Evolutionary conservation across 2,888 invertebrate genomes (phyloP).

Genomic region (Cantharis flavilabris): DNA sequence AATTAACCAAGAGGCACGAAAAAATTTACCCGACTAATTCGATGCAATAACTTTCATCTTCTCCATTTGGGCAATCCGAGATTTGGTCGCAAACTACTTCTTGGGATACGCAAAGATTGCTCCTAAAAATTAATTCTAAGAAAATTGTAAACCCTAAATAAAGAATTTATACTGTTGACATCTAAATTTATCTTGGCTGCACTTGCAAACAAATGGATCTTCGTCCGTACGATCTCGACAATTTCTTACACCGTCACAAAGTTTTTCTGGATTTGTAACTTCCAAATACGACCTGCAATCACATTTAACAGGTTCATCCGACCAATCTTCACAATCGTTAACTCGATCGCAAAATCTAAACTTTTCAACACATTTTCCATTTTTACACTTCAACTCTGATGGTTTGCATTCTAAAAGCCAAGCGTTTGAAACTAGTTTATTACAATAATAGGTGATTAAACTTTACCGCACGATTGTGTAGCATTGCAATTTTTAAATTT

Average conservation of each 20-base stretch:
- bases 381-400: constrained; percentile 69
- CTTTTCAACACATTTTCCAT: constrained; percentile 71
- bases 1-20: constrained; percentile 32
- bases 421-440: background rate
- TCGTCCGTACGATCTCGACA: constrained; percentile 81
- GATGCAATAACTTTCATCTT: constrained; percentile 72
- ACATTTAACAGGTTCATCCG: constrained; percentile 71
- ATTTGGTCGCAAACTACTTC: constrained; percentile 81
- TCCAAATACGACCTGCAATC: constrained; percentile 70
- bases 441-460: background rate
- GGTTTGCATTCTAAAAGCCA: constrained; percentile 64
- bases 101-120: constrained; percentile 66
- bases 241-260: constrained; percentile 79
- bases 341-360: constrained; percentile 69
- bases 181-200: constrained; percentile 58
- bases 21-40: constrained; percentile 49
- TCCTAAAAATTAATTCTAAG: constrained; percentile 40
- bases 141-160: background rate
- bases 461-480: constrained; percentile 41
- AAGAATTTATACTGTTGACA: constrained; percentile 58
- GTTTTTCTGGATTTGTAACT: constrained; percentile 67
- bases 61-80: constrained; percentile 72
- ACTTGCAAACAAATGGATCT: constrained; percentile 66
- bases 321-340: constrained; percentile 72
- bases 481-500: constrained; percentile 41